Evolutionary conservation across 1,140 invertebrate species (phyloP).

Genomic region (Ceratitis capitata): DNA sequence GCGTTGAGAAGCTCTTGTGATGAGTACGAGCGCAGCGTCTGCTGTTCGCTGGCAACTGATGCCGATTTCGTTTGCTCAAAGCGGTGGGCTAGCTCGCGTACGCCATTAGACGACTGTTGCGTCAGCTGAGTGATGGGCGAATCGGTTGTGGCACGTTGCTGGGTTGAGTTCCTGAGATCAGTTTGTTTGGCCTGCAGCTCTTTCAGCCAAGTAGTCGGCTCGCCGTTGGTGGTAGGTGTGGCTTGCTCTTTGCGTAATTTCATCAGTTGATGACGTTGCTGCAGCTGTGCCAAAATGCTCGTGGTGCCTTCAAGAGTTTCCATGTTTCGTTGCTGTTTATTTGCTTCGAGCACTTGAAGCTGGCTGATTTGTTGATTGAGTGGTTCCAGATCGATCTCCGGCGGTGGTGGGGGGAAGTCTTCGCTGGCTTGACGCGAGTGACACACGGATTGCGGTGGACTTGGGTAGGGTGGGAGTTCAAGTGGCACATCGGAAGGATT

Average conservation of each 20-base stretch:
- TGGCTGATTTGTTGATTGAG: slow-evolving; percentile 69
- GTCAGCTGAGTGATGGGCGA: slow-evolving; percentile 47
- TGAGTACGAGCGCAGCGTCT: slow-evolving; percentile 55
- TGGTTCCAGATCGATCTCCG: slow-evolving; percentile 75
- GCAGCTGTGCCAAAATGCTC: slow-evolving; percentile 76
- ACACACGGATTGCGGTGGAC: slow-evolving; percentile 75
- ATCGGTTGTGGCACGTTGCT: slow-evolving; percentile 52
- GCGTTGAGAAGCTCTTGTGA: slow-evolving; percentile 58
- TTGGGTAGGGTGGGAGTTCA: slow-evolving; percentile 83
- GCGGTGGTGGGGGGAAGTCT: slow-evolving; percentile 88
- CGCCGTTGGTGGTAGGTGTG: slow-evolving; percentile 39
- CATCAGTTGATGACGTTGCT: slow-evolving; percentile 67
- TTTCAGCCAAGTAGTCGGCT: slow-evolving; percentile 74
- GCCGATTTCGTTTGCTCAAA: slow-evolving; percentile 76
- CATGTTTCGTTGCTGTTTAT: slow-evolving; percentile 58
- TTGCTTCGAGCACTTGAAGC: slow-evolving; percentile 63
- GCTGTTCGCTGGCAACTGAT: slow-evolving; percentile 10
- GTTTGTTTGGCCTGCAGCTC: slow-evolving; percentile 81
- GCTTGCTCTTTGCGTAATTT: slow-evolving; percentile 78
- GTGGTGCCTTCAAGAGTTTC: slow-evolving; percentile 64
- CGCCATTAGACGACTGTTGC: slow-evolving; percentile 64
- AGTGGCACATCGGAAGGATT: slow-evolving; percentile 51
- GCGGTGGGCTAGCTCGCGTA: slow-evolving; percentile 82
- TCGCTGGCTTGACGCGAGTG: slow-evolving; percentile 87
- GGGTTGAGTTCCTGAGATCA: slow-evolving; percentile 41